Evolutionary conservation across 2,797 vertebrate species (phyloP), one percentile per base, ranked within the genome.

Genomic region (Saxicola maurus): DNA sequence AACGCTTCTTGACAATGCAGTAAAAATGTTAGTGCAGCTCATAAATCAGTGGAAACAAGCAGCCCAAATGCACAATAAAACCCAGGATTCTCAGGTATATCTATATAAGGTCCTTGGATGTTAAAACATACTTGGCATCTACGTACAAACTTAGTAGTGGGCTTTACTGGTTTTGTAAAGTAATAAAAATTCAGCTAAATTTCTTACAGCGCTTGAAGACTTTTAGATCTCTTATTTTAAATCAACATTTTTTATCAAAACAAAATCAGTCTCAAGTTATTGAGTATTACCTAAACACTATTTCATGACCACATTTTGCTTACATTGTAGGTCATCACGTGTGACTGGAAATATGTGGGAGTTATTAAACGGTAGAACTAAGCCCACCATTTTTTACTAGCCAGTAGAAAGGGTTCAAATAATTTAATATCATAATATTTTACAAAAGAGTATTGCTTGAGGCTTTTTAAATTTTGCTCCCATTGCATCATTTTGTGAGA

Each of bases 21-120:
- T 99, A 89, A 99, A 99, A 97, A 99, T 99, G 99, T 97, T 99
- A 51, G 98, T 99, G 80, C 99, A 99, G 95, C 98, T 99, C 93
- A 98, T 99, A 97, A 98, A 97, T 96, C 99, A 99, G 81, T 99
- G 99, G 99, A 98, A 98, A 93, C 98, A 99, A 97, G 98, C 98
- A 38, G 98, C 98, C 81, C 99, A 99, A 94, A 98, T 98, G 96
- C 98, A 98, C 95, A 98, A 98, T 96, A 99, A 98, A 97, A 97
- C 89, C 83, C 98, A 98, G 14, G 98, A 99, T 37, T 89, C 97
- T 68, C 98, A 98, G 98, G 98, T 98, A 97, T 86, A 86, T 90
- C 65, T 57, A 27, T 64, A 53, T 85, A 53, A 74, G 8, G 2
- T 90, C 13, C 10, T 74, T 12, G 56, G 40, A 20, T 83, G 30